Evolutionary conservation across 1,140 invertebrate genomes (phyloP).

Genomic region (Platyura marginata): DNA sequence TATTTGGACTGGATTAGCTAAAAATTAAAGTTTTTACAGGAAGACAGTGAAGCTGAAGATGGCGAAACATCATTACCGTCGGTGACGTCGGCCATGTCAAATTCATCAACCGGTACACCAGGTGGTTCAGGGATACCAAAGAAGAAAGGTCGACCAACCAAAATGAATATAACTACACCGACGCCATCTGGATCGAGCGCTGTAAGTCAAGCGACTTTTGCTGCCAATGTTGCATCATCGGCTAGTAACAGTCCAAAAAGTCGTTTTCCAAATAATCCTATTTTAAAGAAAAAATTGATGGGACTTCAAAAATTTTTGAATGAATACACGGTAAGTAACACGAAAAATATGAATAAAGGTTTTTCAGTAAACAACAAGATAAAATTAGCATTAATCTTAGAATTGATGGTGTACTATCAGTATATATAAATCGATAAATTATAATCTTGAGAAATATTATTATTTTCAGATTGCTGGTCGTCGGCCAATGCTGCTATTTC

Average conservation of each 20-base stretch:
- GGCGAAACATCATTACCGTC: constrained; percentile 13
- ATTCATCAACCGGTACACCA: neutral
- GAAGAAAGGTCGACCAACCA: constrained; percentile 20
- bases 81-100: neutral
- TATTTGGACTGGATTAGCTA: too few species aligned
- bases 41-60: constrained; percentile 16
- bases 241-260: constrained; percentile 27
- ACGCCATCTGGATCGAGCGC: constrained; percentile 18
- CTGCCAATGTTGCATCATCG: too few species aligned
- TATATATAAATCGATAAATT: constrained; percentile 11
- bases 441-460: constrained; percentile 6
- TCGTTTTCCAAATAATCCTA: constrained; percentile 30
- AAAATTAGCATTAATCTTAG: too few species aligned
- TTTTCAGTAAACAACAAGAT: too few species aligned
- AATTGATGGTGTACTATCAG: too few species aligned
- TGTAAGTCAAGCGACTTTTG: too few species aligned
- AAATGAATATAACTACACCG: neutral
- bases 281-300: constrained; percentile 54
- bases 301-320: constrained; percentile 54
- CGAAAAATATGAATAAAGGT: neutral
- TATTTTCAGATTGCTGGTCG: constrained; percentile 41
- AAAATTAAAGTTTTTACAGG: too few species aligned
- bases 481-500: constrained; percentile 77
- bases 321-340: constrained; percentile 45
- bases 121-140: constrained; percentile 9